Conservation (phyloP, 1,140 invertebrate genomes). For the Tribolium castaneum region DNA sequence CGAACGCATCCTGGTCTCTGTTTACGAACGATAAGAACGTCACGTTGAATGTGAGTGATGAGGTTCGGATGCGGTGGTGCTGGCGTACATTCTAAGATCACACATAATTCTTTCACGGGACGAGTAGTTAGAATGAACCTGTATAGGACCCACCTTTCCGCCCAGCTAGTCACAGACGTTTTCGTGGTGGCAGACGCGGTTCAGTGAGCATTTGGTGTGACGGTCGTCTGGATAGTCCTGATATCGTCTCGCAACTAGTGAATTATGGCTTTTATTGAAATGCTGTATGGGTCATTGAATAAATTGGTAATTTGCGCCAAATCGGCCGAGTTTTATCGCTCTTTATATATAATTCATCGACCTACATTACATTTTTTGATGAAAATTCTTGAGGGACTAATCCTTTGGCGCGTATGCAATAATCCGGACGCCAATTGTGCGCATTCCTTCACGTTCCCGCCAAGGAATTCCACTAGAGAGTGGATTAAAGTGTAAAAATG, state of each 20-base stretch:
- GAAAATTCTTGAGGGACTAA: conserved; percentile 30
- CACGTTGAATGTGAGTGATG: conserved; percentile 12
- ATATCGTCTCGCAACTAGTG: conserved; percentile 15
- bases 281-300: conserved; percentile 13
- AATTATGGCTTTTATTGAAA: conserved; percentile 27
- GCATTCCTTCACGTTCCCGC: not conserved
- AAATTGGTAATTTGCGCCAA: conserved; percentile 3
- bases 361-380: not conserved
- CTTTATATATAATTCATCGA: conserved; percentile 18
- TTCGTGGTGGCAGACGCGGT: conserved; percentile 3
- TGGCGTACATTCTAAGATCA: conserved; percentile 6
- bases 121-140: conserved; percentile 31
- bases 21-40: conserved; percentile 13
- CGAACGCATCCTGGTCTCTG: conserved; percentile 19
- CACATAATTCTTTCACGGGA: conserved; percentile 29
- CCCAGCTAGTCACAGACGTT: conserved; percentile 30
- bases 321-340: not conserved
- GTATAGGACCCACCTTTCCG: conserved; percentile 29
- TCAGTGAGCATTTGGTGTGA: conserved; percentile 2
- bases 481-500: conserved; percentile 4
- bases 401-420: conserved; percentile 33
- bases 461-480: conserved; percentile 11
- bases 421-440: conserved; percentile 19
- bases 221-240: conserved; percentile 5
- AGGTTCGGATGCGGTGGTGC: not conserved